These are phyloP conservation scores for Mormyrus iriodes DNA, from an alignment of 2,113 vertebrate genomes.

Conservation along the genomic window DNA sequence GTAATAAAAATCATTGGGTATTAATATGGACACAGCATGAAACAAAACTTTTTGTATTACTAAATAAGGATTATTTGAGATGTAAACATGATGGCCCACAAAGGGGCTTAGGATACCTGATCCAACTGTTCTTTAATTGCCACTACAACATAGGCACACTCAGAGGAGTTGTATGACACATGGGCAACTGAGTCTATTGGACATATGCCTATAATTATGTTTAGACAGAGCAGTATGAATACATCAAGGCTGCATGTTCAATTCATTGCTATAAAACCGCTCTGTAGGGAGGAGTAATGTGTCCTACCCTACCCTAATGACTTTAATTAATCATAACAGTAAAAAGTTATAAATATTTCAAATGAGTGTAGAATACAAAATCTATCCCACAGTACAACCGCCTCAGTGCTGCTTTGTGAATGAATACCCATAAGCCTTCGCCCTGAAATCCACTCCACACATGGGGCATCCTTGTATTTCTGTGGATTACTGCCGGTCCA, in stretches of 20 bases:
- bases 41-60: not conserved
- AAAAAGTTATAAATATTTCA: not conserved
- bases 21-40: not conserved
- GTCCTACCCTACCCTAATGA: not conserved
- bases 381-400: not conserved
- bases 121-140: not conserved
- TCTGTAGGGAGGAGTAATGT: not conserved
- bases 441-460: not conserved
- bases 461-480: not conserved
- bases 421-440: not conserved
- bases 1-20: not conserved
- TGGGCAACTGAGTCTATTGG: not conserved
- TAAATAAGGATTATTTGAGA: not conserved
- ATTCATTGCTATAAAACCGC: not conserved
- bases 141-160: not conserved
- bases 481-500: constrained; percentile 1
- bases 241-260: constrained; percentile 2
- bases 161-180: not conserved
- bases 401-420: not conserved
- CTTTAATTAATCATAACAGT: not conserved
- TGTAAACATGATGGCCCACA: not conserved
- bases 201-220: not conserved
- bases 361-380: not conserved
- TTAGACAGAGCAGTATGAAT: not conserved
- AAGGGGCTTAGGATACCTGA: not conserved